phyloP scores from a whole-genome alignment of 2,797 vertebrate species.

The Acropternis orthonyx region DNA sequence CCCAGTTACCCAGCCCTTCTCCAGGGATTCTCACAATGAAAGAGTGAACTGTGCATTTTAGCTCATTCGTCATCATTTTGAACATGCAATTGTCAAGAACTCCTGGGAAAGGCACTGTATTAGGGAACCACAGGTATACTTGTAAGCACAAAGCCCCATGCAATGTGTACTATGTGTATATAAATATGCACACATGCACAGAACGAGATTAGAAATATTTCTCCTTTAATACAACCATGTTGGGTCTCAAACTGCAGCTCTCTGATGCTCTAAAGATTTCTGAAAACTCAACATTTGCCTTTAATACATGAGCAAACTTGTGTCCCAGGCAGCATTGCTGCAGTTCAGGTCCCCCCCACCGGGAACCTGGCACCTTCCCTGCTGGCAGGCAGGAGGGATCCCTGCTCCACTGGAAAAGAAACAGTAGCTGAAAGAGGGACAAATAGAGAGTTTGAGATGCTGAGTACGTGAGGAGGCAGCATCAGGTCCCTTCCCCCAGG shows the following conservation, averaged over 20 bases:
- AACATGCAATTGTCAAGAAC: slow-evolving; percentile 35
- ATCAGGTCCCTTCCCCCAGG: background rate
- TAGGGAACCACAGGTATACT: background rate
- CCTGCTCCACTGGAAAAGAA: background rate
- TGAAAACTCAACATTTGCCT: background rate
- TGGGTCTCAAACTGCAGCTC: background rate
- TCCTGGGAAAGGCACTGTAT: slow-evolving; percentile 13
- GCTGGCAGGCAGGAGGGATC: background rate
- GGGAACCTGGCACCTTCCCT: background rate
- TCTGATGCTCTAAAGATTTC: background rate
- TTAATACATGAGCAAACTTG: background rate
- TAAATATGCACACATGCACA: slow-evolving; percentile 14
- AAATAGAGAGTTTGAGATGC: background rate
- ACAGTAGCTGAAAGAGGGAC: background rate
- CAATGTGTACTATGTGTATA: background rate
- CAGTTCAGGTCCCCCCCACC: background rate
- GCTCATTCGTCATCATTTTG: background rate
- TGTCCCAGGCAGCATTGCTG: background rate
- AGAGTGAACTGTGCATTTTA: slow-evolving; percentile 1
- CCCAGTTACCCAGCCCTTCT: background rate
- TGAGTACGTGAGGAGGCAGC: background rate
- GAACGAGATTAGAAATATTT: background rate
- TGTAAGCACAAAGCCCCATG: slow-evolving; percentile 36
- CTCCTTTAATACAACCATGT: background rate
- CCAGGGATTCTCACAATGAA: background rate